A percentile compares a stretch with the other conserved stretches of the same genome.
phyloP scores from a whole-genome alignment of 1,140 invertebrate genomes.

The Zaprionus gabonicus region DNA sequence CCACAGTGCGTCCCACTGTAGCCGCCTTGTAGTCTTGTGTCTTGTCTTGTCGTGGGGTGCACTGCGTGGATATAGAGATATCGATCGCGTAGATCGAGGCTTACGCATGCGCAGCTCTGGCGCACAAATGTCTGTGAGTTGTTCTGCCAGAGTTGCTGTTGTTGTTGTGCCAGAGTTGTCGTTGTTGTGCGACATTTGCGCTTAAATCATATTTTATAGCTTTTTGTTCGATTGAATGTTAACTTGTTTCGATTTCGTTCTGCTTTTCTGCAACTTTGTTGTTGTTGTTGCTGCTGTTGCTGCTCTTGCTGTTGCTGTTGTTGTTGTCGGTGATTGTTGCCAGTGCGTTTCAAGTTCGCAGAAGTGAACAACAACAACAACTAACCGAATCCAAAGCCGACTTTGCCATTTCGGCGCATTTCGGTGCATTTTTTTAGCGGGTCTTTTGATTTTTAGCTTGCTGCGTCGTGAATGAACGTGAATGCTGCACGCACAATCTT shows the following conservation, averaged over 20 bases:
- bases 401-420: slow-evolving; percentile 46
- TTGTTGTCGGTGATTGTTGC: slow-evolving; percentile 38
- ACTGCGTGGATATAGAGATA: slow-evolving; percentile 46
- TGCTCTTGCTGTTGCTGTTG: not conserved
- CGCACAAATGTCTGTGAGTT: slow-evolving; percentile 43
- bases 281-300: slow-evolving; percentile 19
- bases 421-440: slow-evolving; percentile 34
- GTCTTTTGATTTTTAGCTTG: slow-evolving; percentile 33
- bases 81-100: slow-evolving; percentile 52
- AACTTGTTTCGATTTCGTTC: slow-evolving; percentile 79
- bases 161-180: slow-evolving; percentile 16
- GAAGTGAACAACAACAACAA: not conserved
- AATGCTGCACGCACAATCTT: slow-evolving; percentile 55
- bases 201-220: slow-evolving; percentile 83
- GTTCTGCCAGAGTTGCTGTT: slow-evolving; percentile 31
- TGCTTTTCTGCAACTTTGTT: slow-evolving; percentile 66
- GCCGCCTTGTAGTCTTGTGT: not conserved
- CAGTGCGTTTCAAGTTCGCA: slow-evolving; percentile 51
- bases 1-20: no score
- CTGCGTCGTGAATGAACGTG: slow-evolving; percentile 29
- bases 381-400: slow-evolving; percentile 5
- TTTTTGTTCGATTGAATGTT: slow-evolving; percentile 81
- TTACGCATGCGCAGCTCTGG: slow-evolving; percentile 68
- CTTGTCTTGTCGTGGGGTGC: not conserved
- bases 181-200: slow-evolving; percentile 69